Evolutionary conservation across 2,797 vertebrate species (phyloP), one percentile per base, ranked within the genome.

Genomic region (Benthosema pterotum): DNA sequence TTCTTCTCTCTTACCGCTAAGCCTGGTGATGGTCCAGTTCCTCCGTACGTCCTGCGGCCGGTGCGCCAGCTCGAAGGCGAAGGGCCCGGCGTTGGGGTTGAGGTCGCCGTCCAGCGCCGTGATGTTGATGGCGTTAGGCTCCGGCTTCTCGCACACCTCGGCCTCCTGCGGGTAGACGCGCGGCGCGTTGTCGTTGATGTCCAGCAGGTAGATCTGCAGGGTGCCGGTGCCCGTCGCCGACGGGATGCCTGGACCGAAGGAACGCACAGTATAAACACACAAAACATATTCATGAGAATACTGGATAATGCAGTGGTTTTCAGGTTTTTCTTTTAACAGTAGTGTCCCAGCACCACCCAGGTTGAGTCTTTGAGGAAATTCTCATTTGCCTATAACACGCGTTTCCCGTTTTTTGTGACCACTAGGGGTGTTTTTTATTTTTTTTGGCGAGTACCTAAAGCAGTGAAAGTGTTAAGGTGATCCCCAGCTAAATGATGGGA

Each of bases 151-250:
- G 45, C 97, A 99, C 38, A 97, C 93, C 42, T 96, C 95, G 0
- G 93, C 92, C 88, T 97, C 96, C 77, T 94, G 94, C 1, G 97
- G 97, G 80, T 92, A 94, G 57, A 99, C 95, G 79, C 91, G 93
- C 1, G 97, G 97, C 4, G 97, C 96, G 38, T 99, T 99, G 90
- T 99, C 97, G 38, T 99, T 99, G 82, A 98, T 94, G 85, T 99
- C 97, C 83, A 95, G 87, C 77, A 99, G 91, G 79, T 88, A 87
- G 80, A 99, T 96, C 80, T 98, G 96, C 69, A 99, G 91, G 0
- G 97, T 99, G 15, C 97, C 97, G 0, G 97, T 98, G 45, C 97
- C 96, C n/a, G 94, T 99, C 78, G 97, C 97, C 0, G 94, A 89
- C 43, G 94, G 96, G 47, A 91, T 80, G 72, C 96, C 97, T 99